These are phyloP conservation scores for Microplitis mediator DNA, from an alignment of 1,140 invertebrate species.

Conservation along the genomic window DNA sequence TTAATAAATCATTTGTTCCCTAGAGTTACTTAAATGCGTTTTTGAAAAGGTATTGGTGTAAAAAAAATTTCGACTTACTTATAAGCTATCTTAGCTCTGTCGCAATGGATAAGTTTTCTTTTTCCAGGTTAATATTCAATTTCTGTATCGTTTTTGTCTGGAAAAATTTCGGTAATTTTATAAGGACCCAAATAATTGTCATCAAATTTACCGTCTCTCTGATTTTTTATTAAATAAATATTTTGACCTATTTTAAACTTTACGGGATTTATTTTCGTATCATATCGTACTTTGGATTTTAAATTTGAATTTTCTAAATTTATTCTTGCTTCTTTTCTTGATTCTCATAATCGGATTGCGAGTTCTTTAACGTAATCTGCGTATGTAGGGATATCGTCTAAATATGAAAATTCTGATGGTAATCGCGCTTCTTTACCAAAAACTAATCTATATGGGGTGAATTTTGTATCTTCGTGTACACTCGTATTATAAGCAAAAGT, in stretches of 20 bases:
- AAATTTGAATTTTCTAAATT: neutral
- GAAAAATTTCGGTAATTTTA: slow-evolving; percentile 11
- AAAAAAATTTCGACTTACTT: no score
- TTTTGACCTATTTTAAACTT: neutral
- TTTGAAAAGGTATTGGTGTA: no score
- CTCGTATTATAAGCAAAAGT: slow-evolving; percentile 23
- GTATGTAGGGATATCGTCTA: slow-evolving; percentile 13
- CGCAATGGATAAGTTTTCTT: slow-evolving; percentile 1
- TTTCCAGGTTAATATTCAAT: neutral
- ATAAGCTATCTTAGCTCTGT: neutral
- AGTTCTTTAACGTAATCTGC: neutral
- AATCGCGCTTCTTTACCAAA: slow-evolving; percentile 11
- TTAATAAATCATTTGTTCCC: no score
- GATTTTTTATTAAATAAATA: slow-evolving; percentile 6
- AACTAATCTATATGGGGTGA: slow-evolving; percentile 15
- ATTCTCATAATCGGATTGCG: neutral
- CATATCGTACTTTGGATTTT: slow-evolving; percentile 6
- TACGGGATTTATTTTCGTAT: neutral
- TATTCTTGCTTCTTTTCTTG: neutral
- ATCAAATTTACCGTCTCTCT: neutral
- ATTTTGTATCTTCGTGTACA: slow-evolving; percentile 23
- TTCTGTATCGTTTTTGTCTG: slow-evolving; percentile 13
- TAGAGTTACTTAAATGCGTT: no score
- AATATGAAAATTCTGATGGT: slow-evolving; percentile 11
- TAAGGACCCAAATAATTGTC: slow-evolving; percentile 17